Conservation (phyloP, 2,888 invertebrate species). For the Lampropteryx suffumata region DNA sequence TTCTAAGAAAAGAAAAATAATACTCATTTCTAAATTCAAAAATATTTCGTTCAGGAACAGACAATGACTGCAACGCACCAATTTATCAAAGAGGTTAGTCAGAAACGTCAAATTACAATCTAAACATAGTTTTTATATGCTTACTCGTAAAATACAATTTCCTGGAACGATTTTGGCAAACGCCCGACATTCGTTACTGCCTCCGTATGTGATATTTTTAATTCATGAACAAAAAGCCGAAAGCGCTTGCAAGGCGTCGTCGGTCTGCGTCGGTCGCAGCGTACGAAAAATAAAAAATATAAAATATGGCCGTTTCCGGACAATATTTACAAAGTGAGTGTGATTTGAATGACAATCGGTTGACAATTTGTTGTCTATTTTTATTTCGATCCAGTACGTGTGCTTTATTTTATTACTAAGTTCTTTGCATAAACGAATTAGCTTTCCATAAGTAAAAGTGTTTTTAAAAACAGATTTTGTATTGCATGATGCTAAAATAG, state of each 20-base stretch:
- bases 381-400: conserved; percentile 9
- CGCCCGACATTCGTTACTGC: conserved; percentile 30
- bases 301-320: conserved; percentile 61
- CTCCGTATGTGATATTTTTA: conserved; percentile 64
- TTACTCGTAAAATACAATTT: conserved; percentile 40
- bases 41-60: conserved; percentile 14
- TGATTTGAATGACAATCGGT: conserved; percentile 42
- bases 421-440: conserved; percentile 6
- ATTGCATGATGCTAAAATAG: neutral
- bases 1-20: neutral
- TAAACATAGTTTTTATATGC: conserved; percentile 40
- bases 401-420: conserved; percentile 12
- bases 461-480: conserved; percentile 7
- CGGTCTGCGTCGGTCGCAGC: too few species aligned
- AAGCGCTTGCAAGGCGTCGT: conserved; percentile 51
- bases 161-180: conserved; percentile 51
- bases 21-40: conserved; percentile 12
- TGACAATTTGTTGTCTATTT: conserved; percentile 20
- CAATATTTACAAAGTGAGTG: conserved; percentile 54
- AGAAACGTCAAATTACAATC: conserved; percentile 24
- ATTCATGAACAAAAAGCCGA: conserved; percentile 65
- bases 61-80: conserved; percentile 6
- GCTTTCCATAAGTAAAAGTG: conserved; percentile 17
- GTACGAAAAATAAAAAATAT: conserved; percentile 31
- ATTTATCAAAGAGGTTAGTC: conserved; percentile 20